Conservation (phyloP, 2,113 vertebrate species). For the Stegostoma tigrinum region DNA sequence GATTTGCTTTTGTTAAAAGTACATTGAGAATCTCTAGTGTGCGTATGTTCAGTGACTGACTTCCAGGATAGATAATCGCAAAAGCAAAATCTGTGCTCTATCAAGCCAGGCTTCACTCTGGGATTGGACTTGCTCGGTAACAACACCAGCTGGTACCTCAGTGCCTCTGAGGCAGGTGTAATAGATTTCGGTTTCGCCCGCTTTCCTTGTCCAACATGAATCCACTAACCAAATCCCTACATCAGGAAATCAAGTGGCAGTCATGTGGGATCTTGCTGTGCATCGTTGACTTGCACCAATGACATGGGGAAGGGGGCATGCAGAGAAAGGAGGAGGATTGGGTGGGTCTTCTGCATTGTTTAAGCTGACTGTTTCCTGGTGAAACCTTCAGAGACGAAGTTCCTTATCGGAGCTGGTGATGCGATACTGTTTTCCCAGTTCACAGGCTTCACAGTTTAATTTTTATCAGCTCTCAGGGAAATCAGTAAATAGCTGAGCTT, state of each 20-base stretch:
- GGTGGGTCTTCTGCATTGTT: not conserved
- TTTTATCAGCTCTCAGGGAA: not conserved
- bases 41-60: too few species aligned
- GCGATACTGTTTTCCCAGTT: not conserved
- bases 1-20: too few species aligned
- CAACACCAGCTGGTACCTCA: too few species aligned
- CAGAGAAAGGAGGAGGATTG: too few species aligned
- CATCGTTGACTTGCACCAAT: not conserved
- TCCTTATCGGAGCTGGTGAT: not conserved
- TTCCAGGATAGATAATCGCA: too few species aligned
- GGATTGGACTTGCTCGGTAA: too few species aligned
- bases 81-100: too few species aligned
- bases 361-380: not conserved
- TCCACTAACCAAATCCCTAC: not conserved
- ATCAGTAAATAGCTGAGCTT: not conserved
- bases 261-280: not conserved
- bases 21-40: too few species aligned
- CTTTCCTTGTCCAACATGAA: not conserved
- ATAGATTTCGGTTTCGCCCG: not conserved
- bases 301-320: too few species aligned
- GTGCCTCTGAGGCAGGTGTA: not conserved
- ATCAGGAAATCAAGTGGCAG: not conserved
- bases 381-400: not conserved
- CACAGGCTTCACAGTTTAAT: not conserved
- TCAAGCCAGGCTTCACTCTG: too few species aligned